These are phyloP conservation scores for Holothuria leucospilota DNA, from an alignment of 53 echinoderm and acorn worm genomes.

Conservation along the genomic window DNA sequence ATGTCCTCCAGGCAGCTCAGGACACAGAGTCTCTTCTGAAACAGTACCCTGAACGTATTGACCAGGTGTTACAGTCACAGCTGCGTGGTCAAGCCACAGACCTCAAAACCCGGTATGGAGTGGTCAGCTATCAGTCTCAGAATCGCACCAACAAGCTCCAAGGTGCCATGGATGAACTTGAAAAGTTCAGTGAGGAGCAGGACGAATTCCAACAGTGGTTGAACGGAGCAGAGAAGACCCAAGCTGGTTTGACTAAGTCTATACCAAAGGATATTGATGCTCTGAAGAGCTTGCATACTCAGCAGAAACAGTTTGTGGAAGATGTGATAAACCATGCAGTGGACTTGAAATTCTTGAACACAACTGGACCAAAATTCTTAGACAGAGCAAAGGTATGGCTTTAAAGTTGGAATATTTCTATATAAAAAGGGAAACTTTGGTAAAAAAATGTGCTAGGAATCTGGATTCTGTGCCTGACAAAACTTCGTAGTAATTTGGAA, in stretches of 20 bases:
- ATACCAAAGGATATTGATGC: slow-evolving; percentile 75
- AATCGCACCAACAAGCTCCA: slow-evolving; percentile 82
- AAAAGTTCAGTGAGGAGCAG: slow-evolving; percentile 81
- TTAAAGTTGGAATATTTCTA: neutral
- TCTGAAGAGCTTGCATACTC: slow-evolving; percentile 71
- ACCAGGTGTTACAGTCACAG: slow-evolving; percentile 72
- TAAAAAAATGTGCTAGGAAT: too few relatives aligned
- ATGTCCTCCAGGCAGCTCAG: slow-evolving; percentile 74
- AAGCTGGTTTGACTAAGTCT: slow-evolving; percentile 61
- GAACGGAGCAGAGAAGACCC: slow-evolving; percentile 74
- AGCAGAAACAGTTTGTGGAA: slow-evolving; percentile 82
- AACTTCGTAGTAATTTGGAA: too few relatives aligned
- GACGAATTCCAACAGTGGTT: slow-evolving; percentile 84
- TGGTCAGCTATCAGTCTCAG: slow-evolving; percentile 91
- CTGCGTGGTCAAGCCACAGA: slow-evolving; percentile 80
- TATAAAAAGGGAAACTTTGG: too few relatives aligned
- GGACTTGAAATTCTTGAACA: slow-evolving; percentile 88
- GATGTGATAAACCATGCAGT: slow-evolving; percentile 83
- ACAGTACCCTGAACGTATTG: slow-evolving; percentile 78
- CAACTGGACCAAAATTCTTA: slow-evolving; percentile 88
- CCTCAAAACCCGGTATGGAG: slow-evolving; percentile 90
- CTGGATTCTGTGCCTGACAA: too few relatives aligned
- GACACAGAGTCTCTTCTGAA: slow-evolving; percentile 86
- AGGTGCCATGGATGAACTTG: slow-evolving; percentile 75
- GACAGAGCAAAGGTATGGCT: slow-evolving; percentile 82